A percentile compares a stretch with the other conserved stretches of the same genome.
Conservation (phyloP, 2,888 invertebrate genomes). For the Blomia tropicalis region DNA sequence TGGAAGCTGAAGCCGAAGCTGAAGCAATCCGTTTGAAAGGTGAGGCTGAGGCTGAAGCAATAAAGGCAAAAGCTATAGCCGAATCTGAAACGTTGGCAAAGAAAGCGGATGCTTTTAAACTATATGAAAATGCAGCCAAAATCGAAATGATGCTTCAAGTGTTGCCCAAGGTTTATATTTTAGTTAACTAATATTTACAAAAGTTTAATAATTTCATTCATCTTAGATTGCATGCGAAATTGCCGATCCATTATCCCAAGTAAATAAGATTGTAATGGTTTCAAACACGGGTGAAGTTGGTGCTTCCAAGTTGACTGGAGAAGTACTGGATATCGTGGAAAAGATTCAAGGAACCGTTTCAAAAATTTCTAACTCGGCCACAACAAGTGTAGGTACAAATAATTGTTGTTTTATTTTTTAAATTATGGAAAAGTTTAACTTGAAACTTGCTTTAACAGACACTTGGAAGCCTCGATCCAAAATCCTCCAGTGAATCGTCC, state of each 20-base stretch:
- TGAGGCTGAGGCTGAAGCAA: constrained; percentile 63
- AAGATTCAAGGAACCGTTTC: constrained; percentile 71
- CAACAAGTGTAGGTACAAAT: constrained; percentile 10
- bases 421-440: not conserved
- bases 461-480: not conserved
- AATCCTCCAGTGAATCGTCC: not conserved
- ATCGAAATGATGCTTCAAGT: constrained; percentile 90
- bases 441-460: not conserved
- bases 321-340: constrained; percentile 79
- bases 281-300: constrained; percentile 71
- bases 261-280: constrained; percentile 91
- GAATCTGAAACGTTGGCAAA: constrained; percentile 93
- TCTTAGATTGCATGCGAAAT: constrained; percentile 81
- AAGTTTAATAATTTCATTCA: not conserved
- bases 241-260: constrained; percentile 80
- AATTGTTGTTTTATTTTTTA: not conserved
- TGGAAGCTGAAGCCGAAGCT: constrained; percentile 88
- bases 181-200: no score
- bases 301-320: constrained; percentile 80
- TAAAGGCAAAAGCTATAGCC: constrained; percentile 81
- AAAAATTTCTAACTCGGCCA: not conserved
- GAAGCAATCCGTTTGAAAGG: constrained; percentile 64
- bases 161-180: constrained; percentile 90
- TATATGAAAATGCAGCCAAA: constrained; percentile 88
- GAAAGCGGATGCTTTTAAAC: constrained; percentile 91